Evolutionary conservation across 2,888 invertebrate species (phyloP).

Genomic region (Lordiphosa andalusiaca): DNA sequence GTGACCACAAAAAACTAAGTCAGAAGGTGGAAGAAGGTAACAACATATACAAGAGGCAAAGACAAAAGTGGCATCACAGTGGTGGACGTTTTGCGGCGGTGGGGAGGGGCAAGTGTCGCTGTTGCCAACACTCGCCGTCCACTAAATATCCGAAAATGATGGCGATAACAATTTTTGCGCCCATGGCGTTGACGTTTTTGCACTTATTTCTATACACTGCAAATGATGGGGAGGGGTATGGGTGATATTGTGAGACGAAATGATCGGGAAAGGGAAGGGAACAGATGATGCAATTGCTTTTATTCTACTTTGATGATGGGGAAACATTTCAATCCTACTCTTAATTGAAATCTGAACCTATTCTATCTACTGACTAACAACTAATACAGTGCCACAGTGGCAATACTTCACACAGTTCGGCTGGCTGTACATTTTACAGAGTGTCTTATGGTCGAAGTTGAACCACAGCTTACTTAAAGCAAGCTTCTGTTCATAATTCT

Average conservation of each 20-base stretch:
- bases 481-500: too few species aligned
- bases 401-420: too few species aligned
- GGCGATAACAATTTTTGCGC: constrained; percentile 70
- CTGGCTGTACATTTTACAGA: too few species aligned
- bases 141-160: constrained; percentile 77
- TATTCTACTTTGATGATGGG: too few species aligned
- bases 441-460: too few species aligned
- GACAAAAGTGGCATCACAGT: constrained; percentile 6
- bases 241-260: neutral
- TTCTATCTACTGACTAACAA: too few species aligned
- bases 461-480: too few species aligned
- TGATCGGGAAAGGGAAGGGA: too few species aligned
- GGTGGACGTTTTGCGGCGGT: constrained; percentile 2
- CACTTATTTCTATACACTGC: constrained; percentile 55
- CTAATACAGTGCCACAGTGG: too few species aligned
- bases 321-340: too few species aligned
- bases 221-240: neutral
- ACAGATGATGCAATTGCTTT: too few species aligned
- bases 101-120: constrained; percentile 46
- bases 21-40: constrained; percentile 14
- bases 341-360: too few species aligned
- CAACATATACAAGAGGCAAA: neutral
- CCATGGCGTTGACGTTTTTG: constrained; percentile 73
- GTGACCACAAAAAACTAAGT: constrained; percentile 63
- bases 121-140: constrained; percentile 62